A percentile compares a stretch with the other conserved stretches of the same genome.
phyloP scores from a whole-genome alignment of 2,888 invertebrate genomes.

The Salticus scenicus region DNA sequence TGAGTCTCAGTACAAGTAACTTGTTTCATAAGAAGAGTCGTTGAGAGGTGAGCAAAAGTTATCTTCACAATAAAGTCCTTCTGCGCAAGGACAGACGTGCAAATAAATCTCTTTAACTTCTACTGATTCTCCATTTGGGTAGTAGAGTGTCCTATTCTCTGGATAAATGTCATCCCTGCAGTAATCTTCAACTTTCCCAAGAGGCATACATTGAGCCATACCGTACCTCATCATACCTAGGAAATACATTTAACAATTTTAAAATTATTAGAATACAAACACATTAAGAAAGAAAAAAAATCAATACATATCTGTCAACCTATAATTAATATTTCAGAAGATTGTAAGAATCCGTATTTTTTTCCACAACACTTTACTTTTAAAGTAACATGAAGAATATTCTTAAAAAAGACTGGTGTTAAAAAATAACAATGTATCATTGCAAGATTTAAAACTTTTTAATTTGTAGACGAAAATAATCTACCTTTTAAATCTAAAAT shows the following conservation, averaged over 20 bases:
- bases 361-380: no score
- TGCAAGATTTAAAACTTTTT: no score
- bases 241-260: not conserved
- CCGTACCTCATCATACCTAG: slow-evolving; percentile 68
- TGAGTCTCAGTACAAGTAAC: slow-evolving; percentile 48
- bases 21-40: slow-evolving; percentile 60
- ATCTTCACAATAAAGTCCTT: slow-evolving; percentile 46
- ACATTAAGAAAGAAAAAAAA: no score
- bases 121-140: slow-evolving; percentile 49
- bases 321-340: no score
- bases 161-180: slow-evolving; percentile 58
- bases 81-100: slow-evolving; percentile 59
- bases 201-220: slow-evolving; percentile 56
- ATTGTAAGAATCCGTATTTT: no score
- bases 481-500: no score
- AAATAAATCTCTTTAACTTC: slow-evolving; percentile 58
- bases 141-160: slow-evolving; percentile 57
- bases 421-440: no score
- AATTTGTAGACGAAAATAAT: no score
- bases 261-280: no score
- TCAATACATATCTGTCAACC: no score
- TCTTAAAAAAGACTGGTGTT: no score
- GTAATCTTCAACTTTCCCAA: slow-evolving; percentile 56
- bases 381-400: no score
- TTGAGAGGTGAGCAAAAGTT: slow-evolving; percentile 40